phyloP scores from a whole-genome alignment of 2,797 vertebrate species.

The Sarcophilus harrisii region DNA sequence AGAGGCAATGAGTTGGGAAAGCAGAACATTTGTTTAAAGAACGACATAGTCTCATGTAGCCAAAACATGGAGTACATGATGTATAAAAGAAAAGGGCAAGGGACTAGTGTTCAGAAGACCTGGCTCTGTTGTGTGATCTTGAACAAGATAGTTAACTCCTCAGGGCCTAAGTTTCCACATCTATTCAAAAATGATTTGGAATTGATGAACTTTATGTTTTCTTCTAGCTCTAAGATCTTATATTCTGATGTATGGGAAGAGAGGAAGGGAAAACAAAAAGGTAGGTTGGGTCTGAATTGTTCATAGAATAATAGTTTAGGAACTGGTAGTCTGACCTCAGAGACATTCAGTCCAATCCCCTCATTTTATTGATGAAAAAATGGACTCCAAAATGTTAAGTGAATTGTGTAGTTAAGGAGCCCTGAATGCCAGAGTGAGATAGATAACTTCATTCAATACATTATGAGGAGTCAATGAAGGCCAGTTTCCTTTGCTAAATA shows the following conservation, averaged over 20 bases:
- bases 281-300: background rate
- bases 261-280: background rate
- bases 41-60: background rate
- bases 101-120: background rate
- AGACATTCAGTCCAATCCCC: background rate
- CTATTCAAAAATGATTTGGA: background rate
- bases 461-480: background rate
- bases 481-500: background rate
- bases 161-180: background rate
- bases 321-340: background rate
- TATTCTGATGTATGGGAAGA: background rate
- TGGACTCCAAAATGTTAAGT: background rate
- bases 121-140: background rate
- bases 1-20: background rate
- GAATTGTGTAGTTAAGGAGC: background rate
- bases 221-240: background rate
- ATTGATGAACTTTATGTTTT: background rate
- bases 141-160: background rate
- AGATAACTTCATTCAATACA: background rate
- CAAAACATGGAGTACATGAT: background rate
- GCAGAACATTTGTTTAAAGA: background rate
- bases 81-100: background rate
- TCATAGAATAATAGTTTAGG: background rate
- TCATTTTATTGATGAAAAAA: background rate
- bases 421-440: background rate